A percentile compares a stretch with the other conserved stretches of the same genome.
These are phyloP conservation scores for Agrilus planipennis DNA, from an alignment of 1,140 invertebrate genomes.

Conservation along the genomic window DNA sequence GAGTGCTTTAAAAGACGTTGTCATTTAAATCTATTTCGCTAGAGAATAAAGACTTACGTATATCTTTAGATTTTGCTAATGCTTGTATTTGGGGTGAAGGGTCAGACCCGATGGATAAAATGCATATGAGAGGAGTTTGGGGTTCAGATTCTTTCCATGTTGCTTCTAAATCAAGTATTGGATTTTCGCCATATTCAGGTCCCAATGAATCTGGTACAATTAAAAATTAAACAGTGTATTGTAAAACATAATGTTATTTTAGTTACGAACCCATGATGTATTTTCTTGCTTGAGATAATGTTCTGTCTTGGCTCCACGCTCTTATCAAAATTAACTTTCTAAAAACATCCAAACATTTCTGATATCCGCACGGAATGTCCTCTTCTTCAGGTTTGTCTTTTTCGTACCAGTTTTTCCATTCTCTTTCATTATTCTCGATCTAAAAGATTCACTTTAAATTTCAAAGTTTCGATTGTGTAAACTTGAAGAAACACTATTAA, in stretches of 20 bases:
- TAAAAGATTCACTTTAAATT: too few relatives aligned
- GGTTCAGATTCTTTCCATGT: constrained; percentile 85
- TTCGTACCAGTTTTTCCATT: constrained; percentile 92
- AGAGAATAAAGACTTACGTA: constrained; percentile 53
- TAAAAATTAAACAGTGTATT: neutral
- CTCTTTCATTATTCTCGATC: constrained; percentile 75
- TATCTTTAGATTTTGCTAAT: constrained; percentile 76
- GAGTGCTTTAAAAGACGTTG: constrained; percentile 48
- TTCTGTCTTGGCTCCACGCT: constrained; percentile 91
- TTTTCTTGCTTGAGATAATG: constrained; percentile 81
- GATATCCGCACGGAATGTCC: constrained; percentile 82
- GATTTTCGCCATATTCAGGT: constrained; percentile 80
- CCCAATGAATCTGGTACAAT: constrained; percentile 71
- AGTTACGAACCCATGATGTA: constrained; percentile 62
- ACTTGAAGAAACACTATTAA: too few relatives aligned
- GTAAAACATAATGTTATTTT: neutral
- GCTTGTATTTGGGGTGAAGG: constrained; percentile 85
- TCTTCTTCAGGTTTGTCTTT: constrained; percentile 88
- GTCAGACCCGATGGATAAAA: constrained; percentile 91
- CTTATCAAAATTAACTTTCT: constrained; percentile 79
- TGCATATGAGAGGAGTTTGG: constrained; percentile 79
- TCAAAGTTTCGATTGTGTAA: too few relatives aligned
- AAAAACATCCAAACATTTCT: constrained; percentile 79
- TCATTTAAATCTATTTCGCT: too few relatives aligned
- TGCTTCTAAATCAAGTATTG: constrained; percentile 81